phyloP scores from a whole-genome alignment of 23 tunicate species.

The Aplidium turbinatum region DNA sequence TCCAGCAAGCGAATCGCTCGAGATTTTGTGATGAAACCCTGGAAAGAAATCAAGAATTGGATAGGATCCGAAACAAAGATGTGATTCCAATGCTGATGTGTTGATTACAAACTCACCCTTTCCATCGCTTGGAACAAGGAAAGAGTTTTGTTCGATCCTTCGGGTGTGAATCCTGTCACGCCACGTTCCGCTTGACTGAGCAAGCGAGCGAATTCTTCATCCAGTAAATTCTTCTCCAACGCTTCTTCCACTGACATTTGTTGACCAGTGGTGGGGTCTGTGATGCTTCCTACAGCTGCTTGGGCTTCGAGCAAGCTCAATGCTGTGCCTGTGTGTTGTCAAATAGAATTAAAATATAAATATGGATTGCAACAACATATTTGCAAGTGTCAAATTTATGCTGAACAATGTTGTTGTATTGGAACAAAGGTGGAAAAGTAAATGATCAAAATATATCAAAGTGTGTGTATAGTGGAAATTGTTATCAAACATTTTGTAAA shows the following conservation, averaged over 20 bases:
- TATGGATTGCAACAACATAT: too few relatives aligned
- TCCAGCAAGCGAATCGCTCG: slow-evolving; percentile 69
- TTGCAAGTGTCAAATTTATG: too few relatives aligned
- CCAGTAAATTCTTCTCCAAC: slow-evolving; percentile 27
- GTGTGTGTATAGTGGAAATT: too few relatives aligned
- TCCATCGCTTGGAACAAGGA: slow-evolving; percentile 81
- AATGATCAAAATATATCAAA: too few relatives aligned
- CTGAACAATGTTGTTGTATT: too few relatives aligned
- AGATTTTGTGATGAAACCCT: slow-evolving; percentile 37
- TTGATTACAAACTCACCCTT: too few relatives aligned
- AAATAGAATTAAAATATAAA: too few relatives aligned
- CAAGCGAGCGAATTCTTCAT: slow-evolving; percentile 39
- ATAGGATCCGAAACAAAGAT: too few relatives aligned
- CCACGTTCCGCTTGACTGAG: slow-evolving; percentile 59
- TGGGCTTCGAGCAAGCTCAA: slow-evolving; percentile 72
- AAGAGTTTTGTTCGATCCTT: slow-evolving; percentile 38
- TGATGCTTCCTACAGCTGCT: slow-evolving; percentile 78
- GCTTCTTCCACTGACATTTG: slow-evolving; percentile 70
- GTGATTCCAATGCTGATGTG: too few relatives aligned
- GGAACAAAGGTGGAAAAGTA: too few relatives aligned
- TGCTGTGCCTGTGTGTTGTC: slow-evolving; percentile 79
- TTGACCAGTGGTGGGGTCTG: slow-evolving; percentile 47
- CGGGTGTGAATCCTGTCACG: slow-evolving; percentile 47
- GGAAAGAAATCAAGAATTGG: too few relatives aligned
- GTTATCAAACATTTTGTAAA: too few relatives aligned